These are phyloP conservation scores for Trachymyrmex cornetzi DNA, from an alignment of 1,140 invertebrate genomes.

Conservation along the genomic window DNA sequence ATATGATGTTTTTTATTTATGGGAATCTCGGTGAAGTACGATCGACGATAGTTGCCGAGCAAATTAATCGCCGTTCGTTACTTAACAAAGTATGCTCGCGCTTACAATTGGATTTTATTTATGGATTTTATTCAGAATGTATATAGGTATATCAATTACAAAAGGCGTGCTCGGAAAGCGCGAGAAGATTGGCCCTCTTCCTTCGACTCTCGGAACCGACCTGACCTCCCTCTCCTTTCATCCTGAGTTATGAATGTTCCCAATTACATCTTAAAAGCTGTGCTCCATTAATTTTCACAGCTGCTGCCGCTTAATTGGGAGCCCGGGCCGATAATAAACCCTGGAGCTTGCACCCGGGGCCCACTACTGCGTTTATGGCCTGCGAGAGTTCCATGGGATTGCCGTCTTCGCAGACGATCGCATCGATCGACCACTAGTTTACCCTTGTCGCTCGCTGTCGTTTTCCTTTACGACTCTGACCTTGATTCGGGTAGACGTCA, in stretches of 20 bases:
- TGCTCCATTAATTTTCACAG: slow-evolving; percentile 90
- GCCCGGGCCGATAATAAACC: slow-evolving; percentile 88
- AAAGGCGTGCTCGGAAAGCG: slow-evolving; percentile 61
- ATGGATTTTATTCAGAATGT: slow-evolving; percentile 63
- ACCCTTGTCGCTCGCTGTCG: slow-evolving; percentile 62
- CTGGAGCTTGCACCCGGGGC: slow-evolving; percentile 80
- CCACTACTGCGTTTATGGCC: slow-evolving; percentile 81
- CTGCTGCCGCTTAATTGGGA: slow-evolving; percentile 90
- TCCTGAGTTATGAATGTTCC: slow-evolving; percentile 88
- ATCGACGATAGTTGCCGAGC: slow-evolving; percentile 12
- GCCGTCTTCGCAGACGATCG: slow-evolving; percentile 79
- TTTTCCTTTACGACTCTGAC: slow-evolving; percentile 79
- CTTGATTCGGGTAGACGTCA: slow-evolving; percentile 74
- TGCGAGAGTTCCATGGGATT: slow-evolving; percentile 73
- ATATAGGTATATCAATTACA: slow-evolving; percentile 76
- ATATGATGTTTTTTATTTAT: slow-evolving; percentile 42
- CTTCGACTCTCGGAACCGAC: slow-evolving; percentile 7
- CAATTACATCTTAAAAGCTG: slow-evolving; percentile 90
- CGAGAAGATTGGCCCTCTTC: slow-evolving; percentile 75
- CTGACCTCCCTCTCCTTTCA: slow-evolving; percentile 69
- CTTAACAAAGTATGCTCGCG: slow-evolving; percentile 38
- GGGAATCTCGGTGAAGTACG: neutral
- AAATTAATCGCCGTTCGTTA: slow-evolving; percentile 62
- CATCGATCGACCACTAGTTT: slow-evolving; percentile 78
- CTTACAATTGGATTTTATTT: slow-evolving; percentile 66